These are phyloP conservation scores for Hydropsyche tenuis DNA, from an alignment of 1,140 invertebrate genomes.

Conservation along the genomic window DNA sequence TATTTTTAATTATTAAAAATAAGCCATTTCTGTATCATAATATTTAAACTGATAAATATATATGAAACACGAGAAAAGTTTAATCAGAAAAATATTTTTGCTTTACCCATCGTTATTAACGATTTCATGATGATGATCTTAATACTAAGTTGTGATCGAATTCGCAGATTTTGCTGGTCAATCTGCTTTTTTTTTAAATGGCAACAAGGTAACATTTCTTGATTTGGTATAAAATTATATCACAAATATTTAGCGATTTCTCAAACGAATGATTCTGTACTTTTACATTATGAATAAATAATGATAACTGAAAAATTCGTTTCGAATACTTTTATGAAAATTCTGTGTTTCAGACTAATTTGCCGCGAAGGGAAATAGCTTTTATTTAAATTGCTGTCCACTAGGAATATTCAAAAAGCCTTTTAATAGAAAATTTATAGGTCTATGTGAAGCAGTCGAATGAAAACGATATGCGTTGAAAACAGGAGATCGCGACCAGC, in stretches of 20 bases:
- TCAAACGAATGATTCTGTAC: background rate
- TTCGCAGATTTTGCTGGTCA: too few relatives aligned
- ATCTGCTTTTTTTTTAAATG: too few relatives aligned
- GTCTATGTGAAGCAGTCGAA: background rate
- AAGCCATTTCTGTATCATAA: too few relatives aligned
- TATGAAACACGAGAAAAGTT: too few relatives aligned
- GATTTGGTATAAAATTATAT: conserved; percentile 13
- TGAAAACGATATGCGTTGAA: background rate
- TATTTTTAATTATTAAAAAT: too few relatives aligned
- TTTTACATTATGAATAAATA: background rate
- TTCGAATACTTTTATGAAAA: background rate
- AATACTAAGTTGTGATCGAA: too few relatives aligned
- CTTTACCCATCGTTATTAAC: too few relatives aligned
- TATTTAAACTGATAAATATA: too few relatives aligned
- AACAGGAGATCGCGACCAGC: conserved; percentile 5
- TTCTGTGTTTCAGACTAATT: background rate
- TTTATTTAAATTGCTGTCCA: background rate
- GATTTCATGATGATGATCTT: too few relatives aligned
- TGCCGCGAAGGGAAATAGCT: background rate
- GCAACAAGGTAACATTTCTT: conserved; percentile 2
- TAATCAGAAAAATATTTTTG: too few relatives aligned
- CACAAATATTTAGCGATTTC: background rate
- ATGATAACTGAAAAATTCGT: background rate
- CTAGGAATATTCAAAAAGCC: background rate
- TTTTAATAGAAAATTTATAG: background rate